phyloP scores from a whole-genome alignment of 2,797 vertebrate species.

The Triplophysa bombifrons region DNA sequence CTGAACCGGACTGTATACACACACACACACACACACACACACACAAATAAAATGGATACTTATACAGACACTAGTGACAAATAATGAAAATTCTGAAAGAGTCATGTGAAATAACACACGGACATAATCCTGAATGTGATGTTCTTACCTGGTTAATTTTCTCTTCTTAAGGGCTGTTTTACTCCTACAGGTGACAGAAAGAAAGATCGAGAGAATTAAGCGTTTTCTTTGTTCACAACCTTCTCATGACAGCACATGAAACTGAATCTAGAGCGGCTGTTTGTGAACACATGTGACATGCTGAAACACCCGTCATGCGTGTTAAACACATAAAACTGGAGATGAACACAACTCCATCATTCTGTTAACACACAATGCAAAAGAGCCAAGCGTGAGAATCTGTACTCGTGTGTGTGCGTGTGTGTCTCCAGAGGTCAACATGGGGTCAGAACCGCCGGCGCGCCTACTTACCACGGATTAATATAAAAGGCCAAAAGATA shows the following conservation, averaged over 20 bases:
- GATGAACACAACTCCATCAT: neutral
- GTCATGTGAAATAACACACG: no score
- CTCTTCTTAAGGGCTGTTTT: conserved; percentile 98
- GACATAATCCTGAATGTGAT: neutral
- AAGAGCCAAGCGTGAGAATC: conserved; percentile 9
- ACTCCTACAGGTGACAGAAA: conserved; percentile 80
- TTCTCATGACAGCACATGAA: neutral
- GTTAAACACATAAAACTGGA: neutral
- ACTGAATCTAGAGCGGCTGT: no score
- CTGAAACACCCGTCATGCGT: neutral
- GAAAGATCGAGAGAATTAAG: conserved; percentile 41
- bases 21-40: conserved; percentile 18
- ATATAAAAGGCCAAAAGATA: conserved; percentile 99
- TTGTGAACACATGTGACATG: neutral
- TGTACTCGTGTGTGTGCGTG: conserved; percentile 18
- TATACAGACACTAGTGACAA: no score
- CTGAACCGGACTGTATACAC: conserved; percentile 83
- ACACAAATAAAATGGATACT: no score
- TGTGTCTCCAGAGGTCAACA: conserved; percentile 64
- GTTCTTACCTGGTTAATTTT: conserved; percentile 91
- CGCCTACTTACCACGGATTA: conserved; percentile 98
- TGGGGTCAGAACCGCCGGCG: conserved; percentile 16
- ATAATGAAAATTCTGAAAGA: no score
- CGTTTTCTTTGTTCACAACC: no score
- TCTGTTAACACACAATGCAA: neutral